Conservation (phyloP, 2,113 vertebrate genomes). For the human region DNA sequence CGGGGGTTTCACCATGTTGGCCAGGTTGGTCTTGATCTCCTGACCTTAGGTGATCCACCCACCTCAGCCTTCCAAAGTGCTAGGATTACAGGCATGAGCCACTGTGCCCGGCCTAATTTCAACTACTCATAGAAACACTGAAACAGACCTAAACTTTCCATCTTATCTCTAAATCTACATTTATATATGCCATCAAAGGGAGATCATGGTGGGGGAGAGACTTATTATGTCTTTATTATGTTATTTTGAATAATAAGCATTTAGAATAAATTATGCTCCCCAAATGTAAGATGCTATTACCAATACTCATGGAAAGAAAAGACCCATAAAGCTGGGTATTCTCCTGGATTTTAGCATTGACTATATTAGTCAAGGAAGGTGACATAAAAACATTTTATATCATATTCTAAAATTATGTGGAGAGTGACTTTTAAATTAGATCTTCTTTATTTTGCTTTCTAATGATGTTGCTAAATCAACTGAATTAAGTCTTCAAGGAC, state of each 20-base stretch:
- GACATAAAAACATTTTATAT: background rate
- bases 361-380: constrained; percentile 3
- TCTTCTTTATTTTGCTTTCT: constrained; percentile 48
- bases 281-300: background rate
- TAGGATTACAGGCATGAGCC: too few species aligned
- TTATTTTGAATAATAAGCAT: background rate
- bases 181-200: background rate
- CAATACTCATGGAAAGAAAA: constrained; percentile 32
- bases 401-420: constrained; percentile 36
- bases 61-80: too few species aligned
- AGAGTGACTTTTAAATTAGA: constrained; percentile 22
- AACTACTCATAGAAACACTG: background rate
- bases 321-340: background rate
- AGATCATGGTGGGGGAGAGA: background rate
- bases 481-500: constrained; percentile 36
- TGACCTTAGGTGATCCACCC: too few species aligned
- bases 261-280: constrained; percentile 23
- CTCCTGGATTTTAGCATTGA: background rate
- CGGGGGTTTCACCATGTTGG: too few species aligned
- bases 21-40: too few species aligned
- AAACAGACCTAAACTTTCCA: background rate
- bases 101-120: too few species aligned
- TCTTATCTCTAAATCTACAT: background rate
- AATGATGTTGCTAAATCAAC: background rate
- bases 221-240: background rate